Evolutionary conservation across 1,140 invertebrate species (phyloP), one percentile per base, ranked within the genome.

Genomic region (Chrysoperla carnea): DNA sequence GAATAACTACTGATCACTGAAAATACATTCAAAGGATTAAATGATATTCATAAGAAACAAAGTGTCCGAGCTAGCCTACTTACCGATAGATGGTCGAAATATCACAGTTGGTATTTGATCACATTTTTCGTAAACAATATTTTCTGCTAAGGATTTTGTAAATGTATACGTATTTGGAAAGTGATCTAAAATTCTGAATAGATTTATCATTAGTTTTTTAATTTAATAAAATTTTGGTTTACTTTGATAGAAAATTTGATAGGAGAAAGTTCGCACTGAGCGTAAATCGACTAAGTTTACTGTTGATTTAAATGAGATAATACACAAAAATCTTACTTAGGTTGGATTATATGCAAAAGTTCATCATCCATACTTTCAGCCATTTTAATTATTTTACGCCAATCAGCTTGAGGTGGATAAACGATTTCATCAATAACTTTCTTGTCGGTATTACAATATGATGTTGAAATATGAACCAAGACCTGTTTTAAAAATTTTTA

Each of bases 381-480:
- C 23, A 89, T 69, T 46, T 82, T 73, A 14, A 97, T 80, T 0
- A 87, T 72, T 51, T 85, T 78, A 41, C 81, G 74, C 67, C 92
- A 93, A 56, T 95, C 77, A 1, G 77, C 74, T 9, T 81, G 75
- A 1, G 80, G 69, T 1, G 84, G 81, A 62, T 98, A 97, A 4
- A 96, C 62, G 12, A 73, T 61, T 59, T 91, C 86, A 35, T 84
- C 73, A 0, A 84, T 70, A 0, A 62, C 57, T 6, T 73, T 62
- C 36, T 76, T 71, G 44, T 84, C 80, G 0, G 75, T 72, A 56
- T 92, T 86, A 9, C 76, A 75, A 51, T 87, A 93, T 0, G 84
- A 81, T 0, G 89, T 87, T 3, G 86, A 91, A 0, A 92, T 76
- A 56, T 92, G 84, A 1, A 85, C 58, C n/a, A 88, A 59, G 8